Evolutionary conservation across 2,888 invertebrate species (phyloP).

Genomic region (Dicyrtoma fusca): DNA sequence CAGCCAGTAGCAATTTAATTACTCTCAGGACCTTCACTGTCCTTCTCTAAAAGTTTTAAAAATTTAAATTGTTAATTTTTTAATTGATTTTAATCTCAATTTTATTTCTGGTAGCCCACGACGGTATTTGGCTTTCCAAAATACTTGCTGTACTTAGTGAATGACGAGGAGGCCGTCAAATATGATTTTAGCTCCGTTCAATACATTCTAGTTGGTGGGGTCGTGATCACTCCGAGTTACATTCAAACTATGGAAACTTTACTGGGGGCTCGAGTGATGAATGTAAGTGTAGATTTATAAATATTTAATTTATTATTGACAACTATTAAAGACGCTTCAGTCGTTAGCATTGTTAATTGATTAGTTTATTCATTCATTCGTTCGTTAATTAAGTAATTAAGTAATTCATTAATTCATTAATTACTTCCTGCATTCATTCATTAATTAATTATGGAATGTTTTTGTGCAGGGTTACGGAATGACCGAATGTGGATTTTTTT

Average conservation of each 20-base stretch:
- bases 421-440: too few species aligned
- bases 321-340: not conserved
- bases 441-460: too few species aligned
- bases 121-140: conserved; percentile 47
- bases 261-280: conserved; percentile 18
- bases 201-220: conserved; percentile 42
- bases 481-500: conserved; percentile 47
- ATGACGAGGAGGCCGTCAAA: conserved; percentile 33
- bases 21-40: too few species aligned
- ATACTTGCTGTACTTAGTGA: conserved; percentile 38
- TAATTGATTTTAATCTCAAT: too few species aligned
- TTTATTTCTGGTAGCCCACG: conserved; percentile 17
- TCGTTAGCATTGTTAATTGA: not conserved
- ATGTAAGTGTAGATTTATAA: not conserved
- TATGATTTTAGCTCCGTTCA: conserved; percentile 42
- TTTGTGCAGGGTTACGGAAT: conserved; percentile 45
- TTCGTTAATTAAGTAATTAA: conserved; percentile 5
- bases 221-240: conserved; percentile 42
- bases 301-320: too few species aligned
- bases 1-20: too few species aligned
- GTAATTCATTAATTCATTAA: too few species aligned
- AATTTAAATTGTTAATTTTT: too few species aligned
- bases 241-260: conserved; percentile 34
- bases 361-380: not conserved
- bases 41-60: too few species aligned